Evolutionary conservation across 2,113 vertebrate genomes (phyloP).

Genomic region (Bufo bufo): DNA sequence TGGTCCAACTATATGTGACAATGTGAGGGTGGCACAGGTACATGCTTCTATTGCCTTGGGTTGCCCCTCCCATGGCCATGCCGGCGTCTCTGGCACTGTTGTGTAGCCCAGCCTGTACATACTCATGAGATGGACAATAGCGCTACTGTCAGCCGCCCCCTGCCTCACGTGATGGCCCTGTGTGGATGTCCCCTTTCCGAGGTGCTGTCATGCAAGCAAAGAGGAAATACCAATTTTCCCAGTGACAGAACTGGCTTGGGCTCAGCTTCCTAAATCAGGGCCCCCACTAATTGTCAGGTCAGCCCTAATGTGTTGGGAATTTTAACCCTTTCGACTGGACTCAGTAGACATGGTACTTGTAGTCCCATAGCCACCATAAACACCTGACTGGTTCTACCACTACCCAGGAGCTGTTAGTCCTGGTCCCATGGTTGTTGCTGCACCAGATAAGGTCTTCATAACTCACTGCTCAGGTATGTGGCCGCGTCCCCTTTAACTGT

Average conservation of each 20-base stretch:
- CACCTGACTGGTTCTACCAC: not conserved
- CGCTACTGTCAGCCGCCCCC: not conserved
- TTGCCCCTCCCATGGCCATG: too few species aligned
- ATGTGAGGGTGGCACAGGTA: too few species aligned
- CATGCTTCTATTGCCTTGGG: too few species aligned
- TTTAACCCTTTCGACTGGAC: not conserved
- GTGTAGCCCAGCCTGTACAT: too few species aligned
- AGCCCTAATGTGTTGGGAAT: not conserved
- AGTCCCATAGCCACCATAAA: too few species aligned
- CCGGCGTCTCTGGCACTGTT: too few species aligned
- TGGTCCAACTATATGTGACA: too few species aligned
- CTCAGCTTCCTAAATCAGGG: not conserved
- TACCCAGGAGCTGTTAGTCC: not conserved
- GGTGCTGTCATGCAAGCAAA: not conserved
- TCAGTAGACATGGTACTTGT: too few species aligned
- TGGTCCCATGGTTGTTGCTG: not conserved
- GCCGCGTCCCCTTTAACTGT: not conserved
- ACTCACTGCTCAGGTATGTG: not conserved
- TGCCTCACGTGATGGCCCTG: not conserved
- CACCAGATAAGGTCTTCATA: not conserved
- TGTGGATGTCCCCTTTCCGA: not conserved
- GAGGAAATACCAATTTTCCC: conserved; percentile 2
- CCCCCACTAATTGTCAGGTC: not conserved
- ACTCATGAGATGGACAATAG: not conserved
- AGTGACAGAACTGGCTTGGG: not conserved